Percentiles rank a stretch among this genome's conserved stretches.
Evolutionary conservation across 2,113 vertebrate species (phyloP).

Genomic region (Alexandromys fortis): DNA sequence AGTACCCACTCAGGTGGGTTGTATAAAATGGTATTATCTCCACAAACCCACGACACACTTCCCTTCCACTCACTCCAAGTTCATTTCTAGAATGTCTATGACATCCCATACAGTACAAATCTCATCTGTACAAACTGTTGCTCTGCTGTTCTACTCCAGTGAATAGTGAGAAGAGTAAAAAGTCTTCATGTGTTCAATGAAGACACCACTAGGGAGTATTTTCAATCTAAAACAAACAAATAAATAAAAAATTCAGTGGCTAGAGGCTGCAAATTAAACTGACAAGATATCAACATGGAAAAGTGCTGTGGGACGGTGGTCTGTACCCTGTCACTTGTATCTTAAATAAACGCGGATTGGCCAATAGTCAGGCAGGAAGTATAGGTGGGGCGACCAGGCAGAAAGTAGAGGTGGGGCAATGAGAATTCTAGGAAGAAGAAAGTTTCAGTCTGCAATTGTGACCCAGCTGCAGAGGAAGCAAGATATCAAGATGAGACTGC

Average conservation of each 20-base stretch:
- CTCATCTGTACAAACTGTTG: background rate
- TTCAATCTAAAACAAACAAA: background rate
- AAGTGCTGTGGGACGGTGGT: too few relatives aligned
- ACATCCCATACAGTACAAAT: background rate
- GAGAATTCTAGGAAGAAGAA: too few relatives aligned
- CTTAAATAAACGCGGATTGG: too few relatives aligned
- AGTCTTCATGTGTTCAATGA: background rate
- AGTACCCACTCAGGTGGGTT: background rate
- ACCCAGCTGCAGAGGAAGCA: too few relatives aligned
- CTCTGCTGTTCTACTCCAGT: background rate
- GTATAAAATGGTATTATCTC: background rate
- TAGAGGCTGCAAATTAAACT: background rate
- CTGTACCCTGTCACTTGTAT: too few relatives aligned
- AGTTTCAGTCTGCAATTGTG: too few relatives aligned
- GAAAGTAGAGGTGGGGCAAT: too few relatives aligned
- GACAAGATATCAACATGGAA: background rate
- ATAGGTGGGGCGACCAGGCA: too few relatives aligned
- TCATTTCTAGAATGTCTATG: background rate
- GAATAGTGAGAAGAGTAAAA: background rate
- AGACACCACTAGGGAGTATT: background rate
- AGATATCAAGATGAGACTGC: too few relatives aligned
- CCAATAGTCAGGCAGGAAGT: too few relatives aligned
- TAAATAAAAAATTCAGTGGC: background rate
- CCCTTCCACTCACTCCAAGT: too few relatives aligned
- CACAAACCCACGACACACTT: background rate